Evolutionary conservation across 1,140 invertebrate species (phyloP).

Genomic region (Drosophila baimaii): DNA sequence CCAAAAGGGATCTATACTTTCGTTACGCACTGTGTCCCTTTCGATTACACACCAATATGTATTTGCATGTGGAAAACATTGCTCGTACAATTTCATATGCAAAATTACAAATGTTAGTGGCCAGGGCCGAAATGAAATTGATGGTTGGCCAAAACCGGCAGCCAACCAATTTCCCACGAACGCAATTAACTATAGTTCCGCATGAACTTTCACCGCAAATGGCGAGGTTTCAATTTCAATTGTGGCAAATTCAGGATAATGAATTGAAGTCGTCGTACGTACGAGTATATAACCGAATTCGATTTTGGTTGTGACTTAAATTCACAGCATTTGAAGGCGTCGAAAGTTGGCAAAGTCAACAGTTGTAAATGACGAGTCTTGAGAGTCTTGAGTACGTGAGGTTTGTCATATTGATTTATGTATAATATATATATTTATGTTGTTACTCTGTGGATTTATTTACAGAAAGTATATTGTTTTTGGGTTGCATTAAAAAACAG

Average conservation of each 20-base stretch:
- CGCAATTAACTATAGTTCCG: constrained; percentile 44
- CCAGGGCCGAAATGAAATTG: constrained; percentile 20
- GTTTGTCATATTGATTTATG: neutral
- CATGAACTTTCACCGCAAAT: constrained; percentile 32
- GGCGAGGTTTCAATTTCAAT: constrained; percentile 28
- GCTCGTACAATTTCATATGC: constrained; percentile 34
- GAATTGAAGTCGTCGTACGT: neutral
- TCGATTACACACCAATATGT: neutral
- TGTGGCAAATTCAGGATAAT: constrained; percentile 15
- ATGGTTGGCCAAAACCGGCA: constrained; percentile 14
- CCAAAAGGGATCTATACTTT: neutral
- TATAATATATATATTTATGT: neutral
- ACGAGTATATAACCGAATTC: neutral
- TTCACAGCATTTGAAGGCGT: neutral
- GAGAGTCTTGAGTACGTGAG: neutral
- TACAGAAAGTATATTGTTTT: neutral
- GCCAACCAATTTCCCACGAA: constrained; percentile 31
- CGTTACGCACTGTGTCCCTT: neutral
- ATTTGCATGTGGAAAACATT: constrained; percentile 56
- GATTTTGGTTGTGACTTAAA: neutral
- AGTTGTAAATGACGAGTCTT: neutral
- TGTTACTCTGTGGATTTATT: neutral
- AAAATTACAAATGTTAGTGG: constrained; percentile 39
- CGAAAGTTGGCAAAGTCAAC: neutral
- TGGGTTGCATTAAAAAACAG: too few species aligned